phyloP scores from a whole-genome alignment of 2,797 vertebrate species.

The Mormyrops boulengeri region DNA sequence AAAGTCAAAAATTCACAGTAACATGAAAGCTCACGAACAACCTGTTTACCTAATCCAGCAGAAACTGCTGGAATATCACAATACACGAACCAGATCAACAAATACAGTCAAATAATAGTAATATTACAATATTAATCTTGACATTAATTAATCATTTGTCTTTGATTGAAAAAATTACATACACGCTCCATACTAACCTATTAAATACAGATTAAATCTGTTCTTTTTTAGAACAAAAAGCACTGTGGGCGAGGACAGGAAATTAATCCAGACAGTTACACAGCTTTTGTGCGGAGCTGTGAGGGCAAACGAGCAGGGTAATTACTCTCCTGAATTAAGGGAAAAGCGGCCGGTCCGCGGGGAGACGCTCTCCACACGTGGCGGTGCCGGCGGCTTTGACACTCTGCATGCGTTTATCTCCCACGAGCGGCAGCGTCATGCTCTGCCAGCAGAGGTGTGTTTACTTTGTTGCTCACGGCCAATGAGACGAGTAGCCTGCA shows the following conservation, averaged over 20 bases:
- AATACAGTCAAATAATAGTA: neutral
- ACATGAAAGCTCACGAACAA: neutral
- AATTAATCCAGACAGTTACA: neutral
- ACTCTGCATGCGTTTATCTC: too few relatives aligned
- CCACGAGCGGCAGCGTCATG: neutral
- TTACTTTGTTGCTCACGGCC: neutral
- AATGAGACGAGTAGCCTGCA: neutral
- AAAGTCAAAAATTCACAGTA: neutral
- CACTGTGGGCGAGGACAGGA: neutral
- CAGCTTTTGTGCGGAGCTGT: neutral
- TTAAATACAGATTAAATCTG: slow-evolving; percentile 18
- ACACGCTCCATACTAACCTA: neutral
- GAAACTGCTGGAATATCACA: neutral
- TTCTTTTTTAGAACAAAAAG: slow-evolving; percentile 4
- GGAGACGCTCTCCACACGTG: neutral
- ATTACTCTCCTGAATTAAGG: neutral
- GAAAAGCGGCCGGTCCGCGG: neutral
- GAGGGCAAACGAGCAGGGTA: neutral
- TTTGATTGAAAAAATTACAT: neutral
- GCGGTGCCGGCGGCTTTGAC: neutral
- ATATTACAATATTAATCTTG: slow-evolving; percentile 1
- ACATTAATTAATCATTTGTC: neutral
- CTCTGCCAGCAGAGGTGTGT: neutral
- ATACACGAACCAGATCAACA: neutral
- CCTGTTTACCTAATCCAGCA: neutral